phyloP scores from a whole-genome alignment of 2,113 vertebrate species.

The Pagrus major region DNA sequence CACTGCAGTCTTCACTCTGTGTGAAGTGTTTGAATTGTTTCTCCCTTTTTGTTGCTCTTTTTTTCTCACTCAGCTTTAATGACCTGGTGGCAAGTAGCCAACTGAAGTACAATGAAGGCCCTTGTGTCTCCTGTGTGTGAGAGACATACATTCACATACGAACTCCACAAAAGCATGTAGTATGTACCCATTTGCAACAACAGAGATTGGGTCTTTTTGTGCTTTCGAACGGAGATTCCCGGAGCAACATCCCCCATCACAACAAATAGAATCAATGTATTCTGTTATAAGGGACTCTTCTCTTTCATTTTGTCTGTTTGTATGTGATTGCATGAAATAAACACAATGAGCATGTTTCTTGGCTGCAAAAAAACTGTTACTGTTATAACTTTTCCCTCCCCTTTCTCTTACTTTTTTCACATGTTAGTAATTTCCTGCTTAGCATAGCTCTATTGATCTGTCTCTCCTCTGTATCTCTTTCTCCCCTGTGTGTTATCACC shows the following conservation, averaged over 20 bases:
- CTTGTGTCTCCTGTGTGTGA: constrained; percentile 51
- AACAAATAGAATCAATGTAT: background rate
- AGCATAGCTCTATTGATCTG: background rate
- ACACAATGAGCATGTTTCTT: background rate
- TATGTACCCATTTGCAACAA: background rate
- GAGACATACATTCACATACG: constrained; percentile 33
- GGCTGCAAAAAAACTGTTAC: too few relatives aligned
- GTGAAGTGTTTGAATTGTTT: constrained; percentile 7
- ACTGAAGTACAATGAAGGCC: constrained; percentile 46
- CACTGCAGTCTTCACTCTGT: background rate
- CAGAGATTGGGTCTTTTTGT: background rate
- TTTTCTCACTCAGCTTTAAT: constrained; percentile 32
- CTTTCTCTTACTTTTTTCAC: too few relatives aligned
- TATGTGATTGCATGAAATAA: background rate
- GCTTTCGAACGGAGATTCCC: background rate
- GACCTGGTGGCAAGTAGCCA: constrained; percentile 64
- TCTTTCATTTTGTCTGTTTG: background rate
- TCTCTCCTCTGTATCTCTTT: background rate
- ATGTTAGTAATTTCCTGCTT: background rate
- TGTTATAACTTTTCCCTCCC: background rate
- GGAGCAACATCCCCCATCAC: background rate
- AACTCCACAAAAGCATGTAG: constrained; percentile 16
- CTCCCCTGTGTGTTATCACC: background rate
- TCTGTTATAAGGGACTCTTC: background rate
- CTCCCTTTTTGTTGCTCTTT: constrained; percentile 17